Base-by-base conservation (phyloP, 2,888 invertebrate species). In the Alcis repandata region DNA sequence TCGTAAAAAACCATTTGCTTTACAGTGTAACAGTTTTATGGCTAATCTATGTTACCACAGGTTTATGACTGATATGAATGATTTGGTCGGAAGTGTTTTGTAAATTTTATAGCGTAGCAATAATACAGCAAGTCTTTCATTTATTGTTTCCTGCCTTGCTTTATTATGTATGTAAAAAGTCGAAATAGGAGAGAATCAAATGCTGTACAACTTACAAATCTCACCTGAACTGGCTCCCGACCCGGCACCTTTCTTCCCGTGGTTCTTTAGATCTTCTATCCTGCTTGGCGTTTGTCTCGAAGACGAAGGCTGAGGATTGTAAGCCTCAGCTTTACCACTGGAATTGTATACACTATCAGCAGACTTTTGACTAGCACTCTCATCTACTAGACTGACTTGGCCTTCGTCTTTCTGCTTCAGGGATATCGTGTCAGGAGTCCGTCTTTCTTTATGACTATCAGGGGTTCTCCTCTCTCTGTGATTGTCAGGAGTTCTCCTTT, bases 141-240 rank as follows among this genome's bases (percentile, higher is more conserved):
- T 38, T n/a, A 38, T 38, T n/a, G n/a, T 38, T 36, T 11, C 38
- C n/a, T 38, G n/a, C 20, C 13, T 22, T 13, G 20, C 20, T 20
- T 20, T 22, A 20, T 1, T 45, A 4, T 20, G 9, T 45, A 4
- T 20, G 9, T 43, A 1, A 19, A 15, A 8, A 17, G 17, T 32
- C 32, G 8, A 20, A 20, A 10, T 20, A 19, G 38, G n/a, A 19
- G 15, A 6, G 38, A 51, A 51, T 36, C 17, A 59, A 52, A 40
- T 13, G 32, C 8, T 27, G 40, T 19, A 27, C 4, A 61, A 66
- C 65, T 66, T 61, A 64, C 59, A 53, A 57, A 58, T 67, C 68
- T 63, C 79, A 93, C 94, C 94, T 85, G 95, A 95, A 83, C 95
- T 95, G 32, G 95, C 95, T 4, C 94, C 95, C 11, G 95, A 95